A percentile compares a stretch with the other conserved stretches of the same genome.
These are phyloP conservation scores for Eulemur rubriventer DNA, from an alignment of 2,797 vertebrate species.

Conservation along the genomic window DNA sequence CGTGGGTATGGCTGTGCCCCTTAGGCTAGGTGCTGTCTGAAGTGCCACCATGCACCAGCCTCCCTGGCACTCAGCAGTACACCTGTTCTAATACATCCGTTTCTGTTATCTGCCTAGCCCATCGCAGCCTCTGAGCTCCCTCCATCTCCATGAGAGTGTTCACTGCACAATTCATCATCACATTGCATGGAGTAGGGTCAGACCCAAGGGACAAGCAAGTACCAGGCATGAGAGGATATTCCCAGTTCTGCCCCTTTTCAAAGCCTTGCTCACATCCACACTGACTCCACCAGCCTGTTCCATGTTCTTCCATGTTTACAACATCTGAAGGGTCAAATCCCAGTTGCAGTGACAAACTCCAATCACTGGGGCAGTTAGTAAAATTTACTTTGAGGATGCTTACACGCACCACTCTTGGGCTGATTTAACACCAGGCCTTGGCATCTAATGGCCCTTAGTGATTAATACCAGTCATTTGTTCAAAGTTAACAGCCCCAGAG, in stretches of 20 bases:
- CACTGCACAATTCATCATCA: not conserved
- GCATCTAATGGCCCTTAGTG: constrained; percentile 82
- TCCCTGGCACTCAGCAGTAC: not conserved
- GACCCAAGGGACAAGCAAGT: not conserved
- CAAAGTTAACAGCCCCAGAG: constrained; percentile 84
- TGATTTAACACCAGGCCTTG: constrained; percentile 82
- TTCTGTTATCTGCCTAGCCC: not conserved
- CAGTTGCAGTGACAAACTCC: not conserved
- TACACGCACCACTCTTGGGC: constrained; percentile 71
- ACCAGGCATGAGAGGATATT: not conserved
- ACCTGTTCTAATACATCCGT: not conserved
- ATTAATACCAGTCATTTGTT: constrained; percentile 87
- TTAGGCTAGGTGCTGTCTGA: not conserved
- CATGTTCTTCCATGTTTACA: not conserved
- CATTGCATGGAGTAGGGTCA: not conserved
- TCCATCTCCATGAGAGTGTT: not conserved
- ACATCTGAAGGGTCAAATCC: not conserved
- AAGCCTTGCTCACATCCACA: not conserved
- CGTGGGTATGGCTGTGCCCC: too few species aligned
- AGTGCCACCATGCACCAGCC: not conserved
- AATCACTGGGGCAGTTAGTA: not conserved
- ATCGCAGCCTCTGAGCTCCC: not conserved
- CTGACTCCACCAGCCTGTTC: not conserved
- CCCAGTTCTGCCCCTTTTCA: not conserved
- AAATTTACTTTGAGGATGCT: constrained; percentile 72